Base-by-base conservation (phyloP, 2,113 vertebrate species). In the Limanda limanda region DNA sequence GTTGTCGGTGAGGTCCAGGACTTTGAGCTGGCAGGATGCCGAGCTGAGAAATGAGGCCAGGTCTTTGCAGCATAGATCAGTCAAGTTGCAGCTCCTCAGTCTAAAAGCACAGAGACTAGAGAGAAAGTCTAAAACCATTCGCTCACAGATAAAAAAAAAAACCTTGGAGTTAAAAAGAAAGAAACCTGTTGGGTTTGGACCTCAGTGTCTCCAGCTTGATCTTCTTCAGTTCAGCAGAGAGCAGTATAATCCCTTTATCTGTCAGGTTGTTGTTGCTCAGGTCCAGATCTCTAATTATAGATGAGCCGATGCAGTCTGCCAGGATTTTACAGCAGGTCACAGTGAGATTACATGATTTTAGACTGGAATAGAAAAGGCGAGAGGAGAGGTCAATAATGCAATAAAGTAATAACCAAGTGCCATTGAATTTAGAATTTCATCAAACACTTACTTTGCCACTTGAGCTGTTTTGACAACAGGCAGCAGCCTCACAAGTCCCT, bases 1-100 rank as follows among this genome's bases (percentile, higher is more conserved):
- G 20, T 92, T 92, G 70, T 92, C 89, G 3, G 75, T 66, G 27
- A 91, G 71, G 71, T 92, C 91, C 68, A 92, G 23, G 1, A 62
- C 51, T 70, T 56, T 88, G 31, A 93, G 85, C 37, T 76, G 66
- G 58, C 83, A 88, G 27, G 54, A 71, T 6, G 54, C 40, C 14
- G 79, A 83, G 62, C 78, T 81, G 78, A 92, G 59, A 0, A 86
- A 23, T 4, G 78, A 74, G 3, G 76, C 69, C 64, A 92, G 11
- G 14, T 1, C 20, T 0, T 31, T 17, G 2, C 71, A 77, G 67
- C 90, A 83, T 42, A 25, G 14, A 14, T 73, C 66, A 20, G 85
- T 85, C 1, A 92, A 57, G 66, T 17, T 82, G 83, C 91, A 93
- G 79, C 73, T 78, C 48, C 57, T 84, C 42, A 92, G 72, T 35